Percentiles rank a stretch among this genome's conserved stretches.
Evolutionary conservation across 2,113 vertebrate genomes (phyloP).

Genomic region (Lagenorhynchus albirostris): DNA sequence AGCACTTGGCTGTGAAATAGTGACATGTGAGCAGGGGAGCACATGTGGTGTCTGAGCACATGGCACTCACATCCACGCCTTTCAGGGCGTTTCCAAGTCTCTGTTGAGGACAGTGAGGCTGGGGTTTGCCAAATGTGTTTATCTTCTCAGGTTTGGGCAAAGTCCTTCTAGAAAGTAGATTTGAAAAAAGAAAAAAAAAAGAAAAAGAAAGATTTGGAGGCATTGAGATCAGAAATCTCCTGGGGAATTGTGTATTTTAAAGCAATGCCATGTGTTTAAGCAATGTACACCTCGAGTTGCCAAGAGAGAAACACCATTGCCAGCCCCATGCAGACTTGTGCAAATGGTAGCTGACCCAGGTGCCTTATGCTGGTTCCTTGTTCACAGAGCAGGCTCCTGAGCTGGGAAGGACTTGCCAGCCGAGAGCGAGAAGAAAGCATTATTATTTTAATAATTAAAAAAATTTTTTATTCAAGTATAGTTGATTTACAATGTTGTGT

Average conservation of each 20-base stretch:
- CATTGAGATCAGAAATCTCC: not conserved
- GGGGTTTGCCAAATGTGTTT: not conserved
- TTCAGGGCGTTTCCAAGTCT: not conserved
- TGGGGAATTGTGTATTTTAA: not conserved
- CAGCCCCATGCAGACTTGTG: not conserved
- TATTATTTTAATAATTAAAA: not conserved
- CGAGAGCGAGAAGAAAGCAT: not conserved
- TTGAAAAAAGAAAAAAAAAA: not conserved
- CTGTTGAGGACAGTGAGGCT: not conserved
- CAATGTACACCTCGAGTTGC: not conserved
- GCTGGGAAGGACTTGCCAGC: not conserved
- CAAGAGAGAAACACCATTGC: not conserved
- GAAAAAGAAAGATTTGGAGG: not conserved
- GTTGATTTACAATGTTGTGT: not conserved
- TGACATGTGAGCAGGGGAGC: not conserved
- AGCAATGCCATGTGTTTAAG: not conserved
- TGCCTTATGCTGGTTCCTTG: not conserved
- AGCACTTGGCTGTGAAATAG: not conserved
- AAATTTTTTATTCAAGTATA: not conserved
- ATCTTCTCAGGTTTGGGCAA: not conserved
- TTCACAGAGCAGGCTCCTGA: not conserved
- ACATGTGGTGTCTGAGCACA: not conserved
- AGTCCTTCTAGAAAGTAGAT: not conserved
- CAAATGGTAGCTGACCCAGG: not conserved
- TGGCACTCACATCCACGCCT: fast-evolving